A percentile compares a stretch with the other conserved stretches of the same genome.
These are phyloP conservation scores for Hermodice carunculata DNA, from an alignment of 2,888 invertebrate species.

Conservation along the genomic window DNA sequence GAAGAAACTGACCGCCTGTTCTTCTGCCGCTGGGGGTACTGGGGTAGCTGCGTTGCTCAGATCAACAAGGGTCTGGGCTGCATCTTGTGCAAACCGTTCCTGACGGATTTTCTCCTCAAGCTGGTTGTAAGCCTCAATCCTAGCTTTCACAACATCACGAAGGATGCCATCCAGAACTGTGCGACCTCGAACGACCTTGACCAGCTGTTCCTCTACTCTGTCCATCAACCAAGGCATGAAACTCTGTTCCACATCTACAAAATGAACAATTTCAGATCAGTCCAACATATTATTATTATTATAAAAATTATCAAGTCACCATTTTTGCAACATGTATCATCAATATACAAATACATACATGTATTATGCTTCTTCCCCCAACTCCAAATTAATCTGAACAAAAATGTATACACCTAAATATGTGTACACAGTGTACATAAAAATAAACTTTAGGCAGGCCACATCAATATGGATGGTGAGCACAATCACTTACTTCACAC, in stretches of 20 bases:
- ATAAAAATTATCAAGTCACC: no score
- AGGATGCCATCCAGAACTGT: slow-evolving; percentile 82
- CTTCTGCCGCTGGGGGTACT: not conserved
- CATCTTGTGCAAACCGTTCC: not conserved
- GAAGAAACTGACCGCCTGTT: not conserved
- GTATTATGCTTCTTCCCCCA: not conserved
- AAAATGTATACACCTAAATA: not conserved
- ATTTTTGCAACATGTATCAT: no score
- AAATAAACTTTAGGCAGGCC: no score
- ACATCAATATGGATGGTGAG: no score
- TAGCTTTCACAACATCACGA: slow-evolving; percentile 59
- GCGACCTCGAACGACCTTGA: slow-evolving; percentile 84
- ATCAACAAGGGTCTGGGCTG: not conserved
- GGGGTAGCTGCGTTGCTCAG: not conserved
- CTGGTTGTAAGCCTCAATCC: slow-evolving; percentile 53
- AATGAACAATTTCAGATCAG: not conserved
- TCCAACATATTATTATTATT: not conserved
- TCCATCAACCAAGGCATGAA: slow-evolving; percentile 90
- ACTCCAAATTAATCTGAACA: no score
- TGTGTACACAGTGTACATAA: no score
- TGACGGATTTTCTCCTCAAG: slow-evolving; percentile 40
- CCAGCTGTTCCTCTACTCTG: slow-evolving; percentile 85
- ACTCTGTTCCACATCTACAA: slow-evolving; percentile 74
- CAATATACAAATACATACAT: no score
- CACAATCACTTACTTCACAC: no score